A percentile compares a stretch with the other conserved stretches of the same genome.
phyloP scores from a whole-genome alignment of 2,113 vertebrate genomes.

The Eonycteris spelaea region DNA sequence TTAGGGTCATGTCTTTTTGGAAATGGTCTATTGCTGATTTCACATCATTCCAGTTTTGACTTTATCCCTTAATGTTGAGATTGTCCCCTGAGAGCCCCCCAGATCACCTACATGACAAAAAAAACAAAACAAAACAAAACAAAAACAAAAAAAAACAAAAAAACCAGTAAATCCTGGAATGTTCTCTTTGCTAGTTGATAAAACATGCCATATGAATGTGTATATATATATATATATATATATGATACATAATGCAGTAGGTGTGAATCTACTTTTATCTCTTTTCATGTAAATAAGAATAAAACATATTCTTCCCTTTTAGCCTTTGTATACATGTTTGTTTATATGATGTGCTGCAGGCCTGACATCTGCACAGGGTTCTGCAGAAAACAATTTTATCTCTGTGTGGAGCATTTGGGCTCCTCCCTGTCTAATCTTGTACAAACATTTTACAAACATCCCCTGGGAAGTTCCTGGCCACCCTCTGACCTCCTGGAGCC shows the following conservation, averaged over 20 bases:
- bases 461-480: not conserved
- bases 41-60: not conserved
- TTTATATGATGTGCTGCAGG: not conserved
- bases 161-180: not conserved
- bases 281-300: constrained; percentile 31
- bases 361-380: not conserved
- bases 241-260: not conserved
- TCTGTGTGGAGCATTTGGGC: not conserved
- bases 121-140: not conserved
- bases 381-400: constrained; percentile 4
- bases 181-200: not conserved
- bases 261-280: not conserved
- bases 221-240: too few relatives aligned
- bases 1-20: not conserved
- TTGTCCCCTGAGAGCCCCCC: not conserved
- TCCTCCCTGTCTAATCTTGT: not conserved
- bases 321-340: not conserved
- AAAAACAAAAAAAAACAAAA: not conserved
- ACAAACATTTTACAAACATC: constrained; percentile 17
- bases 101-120: not conserved
- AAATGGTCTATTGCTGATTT: not conserved
- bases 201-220: not conserved
- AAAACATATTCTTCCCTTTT: not conserved
- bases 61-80: not conserved
- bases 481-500: not conserved